Evolutionary conservation across 2,888 invertebrate genomes (phyloP).

Genomic region (Diaprepes abbreviatus): DNA sequence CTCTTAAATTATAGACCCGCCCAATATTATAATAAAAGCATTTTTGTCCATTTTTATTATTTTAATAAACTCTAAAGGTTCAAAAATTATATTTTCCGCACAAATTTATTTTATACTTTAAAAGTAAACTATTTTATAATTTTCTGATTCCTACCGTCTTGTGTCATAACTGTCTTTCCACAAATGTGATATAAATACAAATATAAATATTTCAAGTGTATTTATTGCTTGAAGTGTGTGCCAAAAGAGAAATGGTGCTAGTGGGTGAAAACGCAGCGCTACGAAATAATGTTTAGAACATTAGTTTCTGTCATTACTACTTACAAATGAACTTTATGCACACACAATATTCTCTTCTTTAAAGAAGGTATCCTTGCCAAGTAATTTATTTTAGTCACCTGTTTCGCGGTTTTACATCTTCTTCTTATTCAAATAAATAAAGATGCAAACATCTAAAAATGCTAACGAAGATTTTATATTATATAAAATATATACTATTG

Average conservation of each 20-base stretch:
- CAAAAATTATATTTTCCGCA: too few species aligned
- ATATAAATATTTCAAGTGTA: slow-evolving; percentile 1
- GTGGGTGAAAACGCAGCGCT: not conserved
- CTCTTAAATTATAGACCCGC: too few species aligned
- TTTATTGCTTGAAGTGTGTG: not conserved
- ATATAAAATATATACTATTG: too few species aligned
- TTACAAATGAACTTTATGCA: slow-evolving; percentile 26
- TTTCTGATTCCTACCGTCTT: not conserved
- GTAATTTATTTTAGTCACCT: slow-evolving; percentile 28
- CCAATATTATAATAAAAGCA: too few species aligned
- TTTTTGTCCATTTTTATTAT: too few species aligned
- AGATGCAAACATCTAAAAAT: too few species aligned
- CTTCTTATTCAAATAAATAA: too few species aligned
- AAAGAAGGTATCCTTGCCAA: slow-evolving; percentile 18
- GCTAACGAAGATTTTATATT: too few species aligned
- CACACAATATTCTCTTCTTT: slow-evolving; percentile 12
- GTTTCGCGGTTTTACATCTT: too few species aligned
- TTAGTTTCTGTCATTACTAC: slow-evolving; percentile 16
- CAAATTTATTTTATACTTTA: too few species aligned
- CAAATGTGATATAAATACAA: not conserved
- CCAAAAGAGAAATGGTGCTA: slow-evolving; percentile 17
- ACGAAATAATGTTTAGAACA: not conserved
- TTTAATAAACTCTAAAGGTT: too few species aligned
- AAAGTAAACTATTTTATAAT: not conserved
- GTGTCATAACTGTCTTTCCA: not conserved